These are phyloP conservation scores for Hippocampus comes DNA, from an alignment of 2,113 vertebrate species.

Conservation along the genomic window DNA sequence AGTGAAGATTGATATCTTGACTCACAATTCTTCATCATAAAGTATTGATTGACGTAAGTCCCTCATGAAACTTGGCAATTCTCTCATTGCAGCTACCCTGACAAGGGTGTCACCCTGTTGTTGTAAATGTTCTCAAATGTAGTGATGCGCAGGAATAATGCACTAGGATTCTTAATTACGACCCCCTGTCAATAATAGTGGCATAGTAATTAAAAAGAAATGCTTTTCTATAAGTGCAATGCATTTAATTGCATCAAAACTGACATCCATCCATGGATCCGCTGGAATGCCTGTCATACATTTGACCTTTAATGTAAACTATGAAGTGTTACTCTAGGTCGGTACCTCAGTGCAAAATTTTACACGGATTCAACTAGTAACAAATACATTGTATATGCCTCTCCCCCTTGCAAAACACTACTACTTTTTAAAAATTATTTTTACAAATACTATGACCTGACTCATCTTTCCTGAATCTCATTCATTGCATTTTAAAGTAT, in stretches of 20 bases:
- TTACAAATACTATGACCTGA: slow-evolving; percentile 25
- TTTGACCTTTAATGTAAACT: slow-evolving; percentile 52
- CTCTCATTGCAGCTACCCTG: slow-evolving; percentile 20
- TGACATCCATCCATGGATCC: slow-evolving; percentile 34
- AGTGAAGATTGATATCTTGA: slow-evolving; percentile 15
- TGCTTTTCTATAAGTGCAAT: slow-evolving; percentile 28
- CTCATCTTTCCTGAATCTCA: slow-evolving; percentile 25
- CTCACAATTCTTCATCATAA: slow-evolving; percentile 30
- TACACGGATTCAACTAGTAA: slow-evolving; percentile 36
- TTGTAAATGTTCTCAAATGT: slow-evolving; percentile 16
- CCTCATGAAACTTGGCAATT: slow-evolving; percentile 15
- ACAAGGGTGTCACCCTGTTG: slow-evolving; percentile 15
- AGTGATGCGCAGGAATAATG: slow-evolving; percentile 34
- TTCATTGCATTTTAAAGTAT: slow-evolving; percentile 25
- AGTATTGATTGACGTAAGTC: slow-evolving; percentile 15
- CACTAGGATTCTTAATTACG: slow-evolving; percentile 37
- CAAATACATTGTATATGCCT: slow-evolving; percentile 27
- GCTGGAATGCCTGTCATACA: slow-evolving; percentile 50
- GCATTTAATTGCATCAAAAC: slow-evolving; percentile 51
- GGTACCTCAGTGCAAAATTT: slow-evolving; percentile 43
- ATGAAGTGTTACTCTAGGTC: slow-evolving; percentile 41
- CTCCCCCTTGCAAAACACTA: neutral
- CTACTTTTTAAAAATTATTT: neutral
- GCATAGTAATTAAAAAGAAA: slow-evolving; percentile 15
- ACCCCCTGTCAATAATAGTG: slow-evolving; percentile 32